phyloP scores from a whole-genome alignment of 2,888 invertebrate genomes.

The Achlya flavicornis region DNA sequence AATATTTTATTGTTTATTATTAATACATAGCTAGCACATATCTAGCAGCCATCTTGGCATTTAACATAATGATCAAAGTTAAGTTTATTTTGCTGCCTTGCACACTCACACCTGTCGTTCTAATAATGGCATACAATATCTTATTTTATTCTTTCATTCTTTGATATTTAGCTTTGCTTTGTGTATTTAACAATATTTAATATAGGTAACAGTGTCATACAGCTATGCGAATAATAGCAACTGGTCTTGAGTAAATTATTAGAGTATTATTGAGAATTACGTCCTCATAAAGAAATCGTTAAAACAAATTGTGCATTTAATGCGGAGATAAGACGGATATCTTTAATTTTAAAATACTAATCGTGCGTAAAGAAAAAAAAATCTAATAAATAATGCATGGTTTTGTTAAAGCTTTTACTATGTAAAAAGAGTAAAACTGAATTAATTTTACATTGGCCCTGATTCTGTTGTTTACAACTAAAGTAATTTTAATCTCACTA shows the following conservation, averaged over 20 bases:
- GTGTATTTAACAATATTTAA: conserved; percentile 19
- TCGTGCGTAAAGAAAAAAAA: neutral
- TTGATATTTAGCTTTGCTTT: conserved; percentile 7
- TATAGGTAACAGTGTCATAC: conserved; percentile 11
- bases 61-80: no score
- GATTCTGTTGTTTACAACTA: no score
- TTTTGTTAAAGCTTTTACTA: neutral
- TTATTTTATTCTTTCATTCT: conserved; percentile 13
- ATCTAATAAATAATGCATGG: neutral
- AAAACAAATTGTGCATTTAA: conserved; percentile 59
- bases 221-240: conserved; percentile 7
- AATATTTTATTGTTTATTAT: neutral
- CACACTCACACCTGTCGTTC: neutral
- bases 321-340: conserved; percentile 46
- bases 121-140: neutral
- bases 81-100: neutral
- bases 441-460: no score
- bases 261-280: conserved; percentile 56
- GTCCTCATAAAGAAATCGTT: conserved; percentile 56
- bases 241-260: conserved; percentile 6
- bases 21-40: neutral
- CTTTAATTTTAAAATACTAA: neutral
- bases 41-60: neutral
- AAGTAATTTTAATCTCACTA: no score
- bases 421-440: neutral